A percentile compares a stretch with the other conserved stretches of the same genome.
Evolutionary conservation across 2,113 vertebrate genomes (phyloP).

Genomic region (Calypte anna): DNA sequence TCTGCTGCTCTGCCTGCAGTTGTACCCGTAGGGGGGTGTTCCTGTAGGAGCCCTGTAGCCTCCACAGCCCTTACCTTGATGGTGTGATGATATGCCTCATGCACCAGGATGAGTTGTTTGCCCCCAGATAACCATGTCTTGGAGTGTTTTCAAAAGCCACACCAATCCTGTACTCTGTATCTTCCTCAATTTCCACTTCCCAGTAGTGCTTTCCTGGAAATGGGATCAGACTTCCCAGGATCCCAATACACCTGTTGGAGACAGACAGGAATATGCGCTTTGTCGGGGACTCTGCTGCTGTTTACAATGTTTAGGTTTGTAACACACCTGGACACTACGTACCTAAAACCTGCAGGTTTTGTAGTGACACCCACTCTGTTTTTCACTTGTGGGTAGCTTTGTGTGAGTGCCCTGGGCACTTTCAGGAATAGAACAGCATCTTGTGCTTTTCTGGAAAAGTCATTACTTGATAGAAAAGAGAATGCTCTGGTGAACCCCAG

Average conservation of each 20-base stretch:
- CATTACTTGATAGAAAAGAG: neutral
- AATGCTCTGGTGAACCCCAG: neutral
- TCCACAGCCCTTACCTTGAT: constrained; percentile 79
- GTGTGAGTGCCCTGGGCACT: neutral
- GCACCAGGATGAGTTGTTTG: constrained; percentile 88
- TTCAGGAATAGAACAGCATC: neutral
- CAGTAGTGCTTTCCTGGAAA: constrained; percentile 90
- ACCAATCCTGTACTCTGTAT: constrained; percentile 83
- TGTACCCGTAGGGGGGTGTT: neutral
- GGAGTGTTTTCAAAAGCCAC: constrained; percentile 88
- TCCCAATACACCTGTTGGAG: constrained; percentile 85
- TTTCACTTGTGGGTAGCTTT: neutral
- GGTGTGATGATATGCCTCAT: constrained; percentile 88
- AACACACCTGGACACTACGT: neutral
- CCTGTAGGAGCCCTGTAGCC: neutral
- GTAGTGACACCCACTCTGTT: neutral
- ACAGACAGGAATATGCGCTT: neutral
- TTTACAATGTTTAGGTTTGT: neutral
- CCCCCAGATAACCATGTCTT: constrained; percentile 84
- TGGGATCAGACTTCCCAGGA: constrained; percentile 88
- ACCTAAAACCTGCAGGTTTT: neutral
- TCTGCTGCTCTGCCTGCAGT: neutral
- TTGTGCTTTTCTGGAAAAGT: neutral
- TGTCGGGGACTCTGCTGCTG: neutral
- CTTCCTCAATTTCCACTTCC: constrained; percentile 88